Conservation (phyloP, 2,797 vertebrate genomes). For the Orestias chungarensis region DNA sequence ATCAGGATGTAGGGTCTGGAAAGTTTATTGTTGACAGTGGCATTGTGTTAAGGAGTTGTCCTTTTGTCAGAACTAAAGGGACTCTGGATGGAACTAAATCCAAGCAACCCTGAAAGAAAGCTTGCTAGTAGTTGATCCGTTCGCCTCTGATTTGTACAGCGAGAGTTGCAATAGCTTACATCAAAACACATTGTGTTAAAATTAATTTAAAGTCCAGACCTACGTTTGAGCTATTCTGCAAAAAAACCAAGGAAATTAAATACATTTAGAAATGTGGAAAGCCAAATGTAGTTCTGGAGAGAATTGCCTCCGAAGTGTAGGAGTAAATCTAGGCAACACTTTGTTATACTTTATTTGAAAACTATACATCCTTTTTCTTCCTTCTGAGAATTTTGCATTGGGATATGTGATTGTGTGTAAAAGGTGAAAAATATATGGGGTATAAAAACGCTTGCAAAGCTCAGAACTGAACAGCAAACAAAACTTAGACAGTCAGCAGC, state of each 20-base stretch:
- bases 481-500: constrained; percentile 39
- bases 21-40: neutral
- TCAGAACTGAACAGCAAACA: constrained; percentile 19
- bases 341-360: neutral
- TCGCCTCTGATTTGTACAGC: neutral
- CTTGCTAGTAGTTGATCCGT: neutral
- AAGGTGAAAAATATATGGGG: neutral
- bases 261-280: too few species aligned
- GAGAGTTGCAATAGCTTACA: neutral
- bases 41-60: neutral
- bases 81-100: neutral
- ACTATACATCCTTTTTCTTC: neutral
- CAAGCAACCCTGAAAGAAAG: neutral
- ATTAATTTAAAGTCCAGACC: neutral
- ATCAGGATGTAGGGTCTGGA: neutral
- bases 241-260: neutral
- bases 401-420: neutral
- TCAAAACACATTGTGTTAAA: neutral
- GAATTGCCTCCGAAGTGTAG: neutral
- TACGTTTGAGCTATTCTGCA: neutral
- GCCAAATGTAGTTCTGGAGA: too few species aligned
- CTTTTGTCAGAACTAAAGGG: neutral
- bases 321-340: neutral
- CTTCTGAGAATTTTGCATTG: neutral
- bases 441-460: neutral